Percentiles rank a stretch among this genome's conserved stretches.
phyloP scores from a whole-genome alignment of 2,113 vertebrate species.

The Tachycineta bicolor region DNA sequence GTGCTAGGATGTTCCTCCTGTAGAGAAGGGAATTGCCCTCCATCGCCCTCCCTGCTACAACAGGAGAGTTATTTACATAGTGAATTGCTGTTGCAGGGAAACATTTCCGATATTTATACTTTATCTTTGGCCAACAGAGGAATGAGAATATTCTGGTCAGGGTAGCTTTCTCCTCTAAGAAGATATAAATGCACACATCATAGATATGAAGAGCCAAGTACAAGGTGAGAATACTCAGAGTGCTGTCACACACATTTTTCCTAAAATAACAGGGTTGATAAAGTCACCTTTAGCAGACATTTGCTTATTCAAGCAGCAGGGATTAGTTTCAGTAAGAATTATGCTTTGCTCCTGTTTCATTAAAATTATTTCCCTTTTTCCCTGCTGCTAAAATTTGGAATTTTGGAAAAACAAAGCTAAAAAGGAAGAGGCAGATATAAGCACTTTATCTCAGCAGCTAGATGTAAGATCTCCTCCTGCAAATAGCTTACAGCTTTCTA shows the following conservation, averaged over 20 bases:
- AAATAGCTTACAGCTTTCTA: neutral
- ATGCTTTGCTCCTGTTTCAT: neutral
- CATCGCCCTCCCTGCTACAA: neutral
- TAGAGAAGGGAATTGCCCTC: neutral
- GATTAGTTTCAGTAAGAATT: constrained; percentile 1
- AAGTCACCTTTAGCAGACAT: neutral
- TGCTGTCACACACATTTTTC: neutral
- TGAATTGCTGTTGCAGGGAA: neutral
- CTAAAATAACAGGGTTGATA: neutral
- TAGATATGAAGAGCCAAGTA: neutral
- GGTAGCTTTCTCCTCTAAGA: neutral
- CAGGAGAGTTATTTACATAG: neutral
- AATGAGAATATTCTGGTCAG: neutral
- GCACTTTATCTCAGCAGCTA: neutral
- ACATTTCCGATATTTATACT: neutral
- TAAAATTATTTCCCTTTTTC: neutral
- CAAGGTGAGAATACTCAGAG: neutral
- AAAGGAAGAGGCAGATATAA: neutral
- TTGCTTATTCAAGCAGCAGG: neutral
- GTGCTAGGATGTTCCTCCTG: neutral
- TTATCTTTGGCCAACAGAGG: neutral
- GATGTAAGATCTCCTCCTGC: neutral
- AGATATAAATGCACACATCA: neutral
- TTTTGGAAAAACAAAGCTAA: neutral
- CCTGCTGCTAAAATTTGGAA: neutral